These are phyloP conservation scores for Tachina grossa DNA, from an alignment of 2,888 invertebrate genomes.

Conservation along the genomic window DNA sequence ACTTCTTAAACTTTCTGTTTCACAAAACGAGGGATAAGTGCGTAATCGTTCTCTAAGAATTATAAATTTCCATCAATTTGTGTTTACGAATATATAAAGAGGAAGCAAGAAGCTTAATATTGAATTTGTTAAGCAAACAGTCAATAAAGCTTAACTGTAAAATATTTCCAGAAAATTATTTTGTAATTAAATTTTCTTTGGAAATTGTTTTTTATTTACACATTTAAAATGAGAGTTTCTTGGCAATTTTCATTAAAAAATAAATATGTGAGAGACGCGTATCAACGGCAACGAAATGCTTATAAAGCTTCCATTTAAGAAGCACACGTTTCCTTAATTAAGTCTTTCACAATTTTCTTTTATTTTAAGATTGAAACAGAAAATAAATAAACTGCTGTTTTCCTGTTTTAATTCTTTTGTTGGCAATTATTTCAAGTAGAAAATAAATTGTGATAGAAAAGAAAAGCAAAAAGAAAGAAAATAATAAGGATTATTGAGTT, in stretches of 20 bases:
- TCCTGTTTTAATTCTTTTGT: conserved; percentile 15
- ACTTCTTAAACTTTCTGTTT: too few relatives aligned
- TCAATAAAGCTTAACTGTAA: not conserved
- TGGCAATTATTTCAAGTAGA: conserved; percentile 32
- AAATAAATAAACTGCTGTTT: conserved; percentile 4
- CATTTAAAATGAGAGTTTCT: too few relatives aligned
- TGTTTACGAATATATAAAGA: not conserved
- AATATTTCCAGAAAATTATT: not conserved
- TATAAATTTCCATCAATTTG: not conserved
- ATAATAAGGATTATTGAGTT: conserved; percentile 6
- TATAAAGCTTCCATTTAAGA: not conserved
- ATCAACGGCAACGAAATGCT: not conserved
- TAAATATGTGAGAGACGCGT: not conserved
- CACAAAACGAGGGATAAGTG: not conserved
- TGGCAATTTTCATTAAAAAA: not conserved
- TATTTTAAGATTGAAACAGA: not conserved
- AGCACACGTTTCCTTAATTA: not conserved
- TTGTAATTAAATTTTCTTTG: not conserved
- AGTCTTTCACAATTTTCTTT: not conserved
- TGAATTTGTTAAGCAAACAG: not conserved
- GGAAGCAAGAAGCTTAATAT: not conserved
- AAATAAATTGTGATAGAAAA: conserved; percentile 30
- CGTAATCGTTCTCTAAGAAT: not conserved
- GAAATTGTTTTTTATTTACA: not conserved
- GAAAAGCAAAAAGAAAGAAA: not conserved